Evolutionary conservation across 2,888 invertebrate species (phyloP).

Genomic region (Machimus rusticus): DNA sequence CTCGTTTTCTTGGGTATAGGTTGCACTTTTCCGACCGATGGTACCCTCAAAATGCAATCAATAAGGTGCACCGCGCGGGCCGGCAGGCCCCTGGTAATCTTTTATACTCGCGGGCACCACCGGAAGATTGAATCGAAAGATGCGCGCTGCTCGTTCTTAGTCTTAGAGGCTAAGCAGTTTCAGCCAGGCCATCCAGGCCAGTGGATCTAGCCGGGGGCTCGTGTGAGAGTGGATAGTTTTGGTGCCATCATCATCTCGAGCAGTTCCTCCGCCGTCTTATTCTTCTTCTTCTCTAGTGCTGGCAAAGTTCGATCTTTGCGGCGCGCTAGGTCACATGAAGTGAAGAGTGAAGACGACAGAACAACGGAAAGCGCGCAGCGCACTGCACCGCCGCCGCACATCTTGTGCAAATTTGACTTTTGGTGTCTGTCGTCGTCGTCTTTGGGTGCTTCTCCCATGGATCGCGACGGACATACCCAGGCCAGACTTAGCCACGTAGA

Average conservation of each 20-base stretch:
- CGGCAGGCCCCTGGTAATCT: conserved; percentile 25
- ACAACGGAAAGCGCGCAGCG: not conserved
- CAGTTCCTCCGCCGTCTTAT: not conserved
- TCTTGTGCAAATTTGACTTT: conserved; percentile 38
- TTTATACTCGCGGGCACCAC: conserved; percentile 6
- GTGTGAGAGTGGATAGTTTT: not conserved
- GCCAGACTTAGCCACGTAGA: not conserved
- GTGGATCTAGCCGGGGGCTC: not conserved
- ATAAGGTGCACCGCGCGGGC: conserved; percentile 26
- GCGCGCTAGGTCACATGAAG: not conserved
- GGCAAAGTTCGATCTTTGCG: conserved; percentile 7
- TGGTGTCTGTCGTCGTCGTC: not conserved
- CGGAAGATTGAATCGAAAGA: conserved; percentile 32
- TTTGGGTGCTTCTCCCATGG: conserved; percentile 17
- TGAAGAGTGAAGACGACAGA: conserved; percentile 19
- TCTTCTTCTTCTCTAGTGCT: not conserved
- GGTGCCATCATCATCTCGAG: not conserved
- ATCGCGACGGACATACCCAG: conserved; percentile 1
- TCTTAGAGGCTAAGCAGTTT: not conserved
- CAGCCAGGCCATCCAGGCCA: not conserved
- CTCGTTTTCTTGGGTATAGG: not conserved
- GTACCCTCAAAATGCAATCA: conserved; percentile 39
- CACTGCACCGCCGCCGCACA: not conserved
- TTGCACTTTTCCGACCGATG: conserved; percentile 40
- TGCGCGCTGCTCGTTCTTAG: conserved; percentile 24